Percentiles rank a stretch among this genome's conserved stretches.
phyloP scores from a whole-genome alignment of 1,140 invertebrate species.

The Tachypleus tridentatus region DNA sequence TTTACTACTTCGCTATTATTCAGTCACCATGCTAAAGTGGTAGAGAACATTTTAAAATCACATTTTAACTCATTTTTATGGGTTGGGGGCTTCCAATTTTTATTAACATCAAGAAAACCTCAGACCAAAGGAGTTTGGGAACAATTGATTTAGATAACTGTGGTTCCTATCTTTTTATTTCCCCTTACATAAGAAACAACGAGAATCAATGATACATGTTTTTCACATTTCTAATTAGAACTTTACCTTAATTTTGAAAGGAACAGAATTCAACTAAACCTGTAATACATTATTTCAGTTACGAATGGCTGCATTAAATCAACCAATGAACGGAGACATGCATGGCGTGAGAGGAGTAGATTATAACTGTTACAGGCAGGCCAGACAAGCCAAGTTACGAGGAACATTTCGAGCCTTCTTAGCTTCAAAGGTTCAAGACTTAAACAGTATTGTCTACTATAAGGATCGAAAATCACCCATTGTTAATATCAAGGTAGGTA shows the following conservation, averaged over 20 bases:
- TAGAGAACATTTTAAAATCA: too few relatives aligned
- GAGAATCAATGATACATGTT: too few relatives aligned
- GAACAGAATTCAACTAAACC: too few relatives aligned
- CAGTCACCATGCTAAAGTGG: too few relatives aligned
- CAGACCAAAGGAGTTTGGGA: too few relatives aligned
- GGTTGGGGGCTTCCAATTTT: too few relatives aligned
- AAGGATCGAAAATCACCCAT: slow-evolving; percentile 78
- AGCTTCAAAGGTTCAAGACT: slow-evolving; percentile 60
- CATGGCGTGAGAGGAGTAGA: slow-evolving; percentile 82
- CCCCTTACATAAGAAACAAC: too few relatives aligned
- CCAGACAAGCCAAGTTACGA: slow-evolving; percentile 53
- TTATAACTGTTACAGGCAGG: slow-evolving; percentile 83
- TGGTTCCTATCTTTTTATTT: slow-evolving; percentile 13
- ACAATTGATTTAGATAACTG: not conserved
- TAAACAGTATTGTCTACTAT: slow-evolving; percentile 78
- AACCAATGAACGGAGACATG: slow-evolving; percentile 78
- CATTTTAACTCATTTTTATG: too few relatives aligned
- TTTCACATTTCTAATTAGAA: too few relatives aligned
- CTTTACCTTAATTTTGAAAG: too few relatives aligned
- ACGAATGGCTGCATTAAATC: slow-evolving; percentile 81
- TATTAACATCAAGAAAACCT: too few relatives aligned
- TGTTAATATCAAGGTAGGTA: slow-evolving; percentile 62
- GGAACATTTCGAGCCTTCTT: slow-evolving; percentile 88
- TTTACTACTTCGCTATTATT: too few relatives aligned
- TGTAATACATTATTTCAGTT: slow-evolving; percentile 58